Evolutionary conservation across 2,888 invertebrate species (phyloP).

Genomic region (Pseudococcus longispinus): DNA sequence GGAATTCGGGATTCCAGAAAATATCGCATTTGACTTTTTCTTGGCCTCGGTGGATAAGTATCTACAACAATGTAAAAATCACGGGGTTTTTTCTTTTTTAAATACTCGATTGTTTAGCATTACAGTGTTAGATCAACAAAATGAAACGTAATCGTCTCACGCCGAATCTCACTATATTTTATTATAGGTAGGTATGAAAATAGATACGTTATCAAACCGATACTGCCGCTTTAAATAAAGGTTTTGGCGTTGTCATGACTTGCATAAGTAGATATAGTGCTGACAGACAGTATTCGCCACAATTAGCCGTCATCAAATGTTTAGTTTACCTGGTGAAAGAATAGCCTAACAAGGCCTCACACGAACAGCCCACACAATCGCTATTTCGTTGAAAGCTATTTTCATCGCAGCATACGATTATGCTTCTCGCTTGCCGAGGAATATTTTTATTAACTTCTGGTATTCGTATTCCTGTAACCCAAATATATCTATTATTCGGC

Average conservation of each 20-base stretch:
- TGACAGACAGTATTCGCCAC: neutral
- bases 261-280: conserved; percentile 3
- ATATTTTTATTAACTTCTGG: neutral
- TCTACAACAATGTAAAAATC: neutral
- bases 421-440: neutral
- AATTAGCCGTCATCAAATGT: conserved; percentile 54
- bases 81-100: neutral
- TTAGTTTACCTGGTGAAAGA: conserved; percentile 53
- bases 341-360: conserved; percentile 55
- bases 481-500: neutral
- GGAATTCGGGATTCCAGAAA: neutral
- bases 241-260: conserved; percentile 51
- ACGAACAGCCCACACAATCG: conserved; percentile 54
- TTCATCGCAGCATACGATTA: neutral
- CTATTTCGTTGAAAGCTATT: conserved; percentile 6
- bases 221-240: neutral
- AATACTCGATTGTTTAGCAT: neutral
- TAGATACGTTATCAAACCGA: neutral
- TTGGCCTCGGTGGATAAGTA: neutral
- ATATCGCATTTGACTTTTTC: neutral
- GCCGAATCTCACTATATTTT: neutral
- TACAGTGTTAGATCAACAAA: neutral
- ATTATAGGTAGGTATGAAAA: conserved; percentile 9
- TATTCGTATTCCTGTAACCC: neutral
- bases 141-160: neutral